Evolutionary conservation across 2,888 invertebrate species (phyloP).

Genomic region (Cephus rjabovi): DNA sequence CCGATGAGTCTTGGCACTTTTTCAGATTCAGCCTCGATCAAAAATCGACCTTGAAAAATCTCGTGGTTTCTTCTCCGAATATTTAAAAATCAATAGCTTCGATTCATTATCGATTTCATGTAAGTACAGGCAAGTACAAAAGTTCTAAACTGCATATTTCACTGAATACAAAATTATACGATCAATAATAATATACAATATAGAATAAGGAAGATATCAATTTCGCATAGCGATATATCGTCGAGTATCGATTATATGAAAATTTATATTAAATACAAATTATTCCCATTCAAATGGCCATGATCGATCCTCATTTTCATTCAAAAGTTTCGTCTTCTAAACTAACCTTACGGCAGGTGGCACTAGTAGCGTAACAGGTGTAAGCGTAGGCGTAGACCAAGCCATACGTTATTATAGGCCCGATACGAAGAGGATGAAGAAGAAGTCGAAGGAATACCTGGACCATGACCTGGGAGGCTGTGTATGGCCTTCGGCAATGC

Average conservation of each 20-base stretch:
- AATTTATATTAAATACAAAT: not conserved
- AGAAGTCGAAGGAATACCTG: constrained; percentile 23
- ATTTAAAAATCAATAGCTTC: not conserved
- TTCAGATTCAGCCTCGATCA: not conserved
- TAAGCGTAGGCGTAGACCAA: not conserved
- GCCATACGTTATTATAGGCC: not conserved
- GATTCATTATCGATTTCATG: not conserved
- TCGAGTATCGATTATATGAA: not conserved
- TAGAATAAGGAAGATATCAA: not conserved
- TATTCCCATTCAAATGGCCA: not conserved
- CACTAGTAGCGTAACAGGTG: not conserved
- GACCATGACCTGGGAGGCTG: constrained; percentile 55
- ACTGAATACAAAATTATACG: not conserved
- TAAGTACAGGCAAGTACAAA: not conserved
- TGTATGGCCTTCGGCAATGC: constrained; percentile 54
- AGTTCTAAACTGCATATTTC: not conserved
- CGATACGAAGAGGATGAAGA: not conserved
- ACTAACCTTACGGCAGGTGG: not conserved
- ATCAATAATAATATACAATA: not conserved
- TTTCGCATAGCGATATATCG: not conserved
- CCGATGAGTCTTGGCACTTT: not conserved
- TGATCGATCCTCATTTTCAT: not conserved
- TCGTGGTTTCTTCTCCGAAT: not conserved
- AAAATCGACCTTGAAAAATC: not conserved
- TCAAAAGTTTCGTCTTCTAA: not conserved